Conservation (phyloP, 2,888 invertebrate species). For the Prenolepis imparis region DNA sequence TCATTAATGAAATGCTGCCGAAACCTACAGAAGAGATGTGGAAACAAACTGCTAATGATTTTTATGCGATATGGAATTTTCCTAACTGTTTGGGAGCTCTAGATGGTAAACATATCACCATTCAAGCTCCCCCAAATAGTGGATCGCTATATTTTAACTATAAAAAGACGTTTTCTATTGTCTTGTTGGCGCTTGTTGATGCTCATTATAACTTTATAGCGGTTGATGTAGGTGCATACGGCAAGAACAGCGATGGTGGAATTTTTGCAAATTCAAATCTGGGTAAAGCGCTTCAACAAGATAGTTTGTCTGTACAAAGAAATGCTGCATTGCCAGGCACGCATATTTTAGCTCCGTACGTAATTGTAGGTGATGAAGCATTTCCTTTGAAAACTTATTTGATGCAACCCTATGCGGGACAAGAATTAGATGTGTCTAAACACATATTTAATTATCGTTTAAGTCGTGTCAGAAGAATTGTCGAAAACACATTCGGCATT, state of each 20-base stretch:
- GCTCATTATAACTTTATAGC: slow-evolving; percentile 69
- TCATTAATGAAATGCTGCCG: not conserved
- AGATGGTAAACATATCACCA: slow-evolving; percentile 22
- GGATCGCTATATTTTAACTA: slow-evolving; percentile 37
- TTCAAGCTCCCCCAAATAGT: not conserved
- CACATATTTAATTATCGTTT: slow-evolving; percentile 59
- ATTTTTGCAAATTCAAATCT: slow-evolving; percentile 68
- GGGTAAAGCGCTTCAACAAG: slow-evolving; percentile 59
- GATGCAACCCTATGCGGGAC: slow-evolving; percentile 58
- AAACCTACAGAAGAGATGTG: not conserved
- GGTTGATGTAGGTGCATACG: slow-evolving; percentile 63
- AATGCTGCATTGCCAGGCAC: slow-evolving; percentile 56
- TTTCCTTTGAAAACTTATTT: slow-evolving; percentile 62
- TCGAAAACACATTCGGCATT: slow-evolving; percentile 36
- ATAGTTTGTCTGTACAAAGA: slow-evolving; percentile 62
- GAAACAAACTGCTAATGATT: slow-evolving; percentile 9
- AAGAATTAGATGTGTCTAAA: slow-evolving; percentile 43
- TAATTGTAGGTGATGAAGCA: slow-evolving; percentile 65
- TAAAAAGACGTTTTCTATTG: slow-evolving; percentile 61
- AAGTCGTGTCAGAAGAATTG: slow-evolving; percentile 51
- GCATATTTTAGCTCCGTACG: slow-evolving; percentile 61
- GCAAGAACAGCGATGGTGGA: slow-evolving; percentile 68
- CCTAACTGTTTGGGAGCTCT: slow-evolving; percentile 32
- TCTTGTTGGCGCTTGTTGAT: slow-evolving; percentile 63
- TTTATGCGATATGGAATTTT: slow-evolving; percentile 37